Evolutionary conservation across 1,140 invertebrate species (phyloP), one percentile per base, ranked within the genome.

Genomic region (Hestina assimilis): DNA sequence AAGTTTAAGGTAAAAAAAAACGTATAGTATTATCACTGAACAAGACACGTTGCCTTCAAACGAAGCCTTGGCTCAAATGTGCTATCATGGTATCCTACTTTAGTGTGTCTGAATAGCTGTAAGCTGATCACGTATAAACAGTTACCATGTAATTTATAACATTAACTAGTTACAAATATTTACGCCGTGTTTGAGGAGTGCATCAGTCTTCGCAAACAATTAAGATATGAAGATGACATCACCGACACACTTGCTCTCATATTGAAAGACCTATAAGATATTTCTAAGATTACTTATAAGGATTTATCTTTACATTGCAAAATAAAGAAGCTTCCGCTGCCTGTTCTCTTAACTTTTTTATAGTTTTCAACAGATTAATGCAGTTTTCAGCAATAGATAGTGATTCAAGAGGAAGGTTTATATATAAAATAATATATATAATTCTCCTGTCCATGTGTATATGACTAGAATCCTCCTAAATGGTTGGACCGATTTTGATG

Each of bases 221-320:
- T 17, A 23, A 69, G 59, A 64, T 62, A 66, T 23, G 47, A 21
- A 14, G 50, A 45, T 72, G 69, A 72, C 59, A 66, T 69, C 69
- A 72, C 43, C 46, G 33, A 21, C 31, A 17, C 20, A 55, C 43
- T 40, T 40, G 40, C 33, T 56, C 40, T 19, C 31, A 24, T 23
- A 24, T 40, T 23, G 6, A n/a, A 47, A 4, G n/a, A n/a, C n/a
- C n/a, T 20, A 48, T 20, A 12, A 7, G 46, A 48, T 21, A 48
- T 20, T 35, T 48, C 31, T 28, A 21, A 28, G 15, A 33, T 28
- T 28, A 28, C 11, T 19, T 21, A 11, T 24, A 33, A 12, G 23
- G 20, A n/a, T n/a, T n/a, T n/a, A n/a, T n/a, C n/a, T n/a, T n/a
- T n/a, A n/a, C n/a, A n/a, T n/a, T n/a, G n/a, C n/a, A n/a, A n/a